These are phyloP conservation scores for Alexandromys fortis DNA, from an alignment of 2,113 vertebrate genomes.

Conservation along the genomic window DNA sequence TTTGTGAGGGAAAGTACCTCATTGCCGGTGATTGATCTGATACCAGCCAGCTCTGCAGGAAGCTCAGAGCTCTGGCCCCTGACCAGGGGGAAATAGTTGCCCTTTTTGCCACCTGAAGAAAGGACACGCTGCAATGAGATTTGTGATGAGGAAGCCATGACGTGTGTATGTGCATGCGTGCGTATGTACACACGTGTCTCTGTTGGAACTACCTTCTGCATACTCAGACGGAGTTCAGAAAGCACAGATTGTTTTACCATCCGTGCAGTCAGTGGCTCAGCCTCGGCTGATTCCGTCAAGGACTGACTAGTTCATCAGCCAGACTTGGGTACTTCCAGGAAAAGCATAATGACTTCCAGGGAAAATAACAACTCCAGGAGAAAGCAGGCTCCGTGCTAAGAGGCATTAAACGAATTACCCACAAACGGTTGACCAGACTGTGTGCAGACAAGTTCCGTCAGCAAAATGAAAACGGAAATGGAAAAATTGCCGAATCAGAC, in stretches of 20 bases:
- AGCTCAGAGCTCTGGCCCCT: conserved; percentile 24
- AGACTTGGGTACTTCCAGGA: conserved; percentile 1
- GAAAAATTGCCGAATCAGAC: conserved; percentile 3
- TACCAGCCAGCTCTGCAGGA: background rate
- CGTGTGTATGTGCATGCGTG: background rate
- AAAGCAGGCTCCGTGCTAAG: background rate
- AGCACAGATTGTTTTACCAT: background rate
- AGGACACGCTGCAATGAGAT: background rate
- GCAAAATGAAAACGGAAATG: conserved; percentile 1
- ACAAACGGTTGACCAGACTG: background rate
- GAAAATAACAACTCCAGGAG: conserved; percentile 40
- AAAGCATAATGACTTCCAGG: conserved; percentile 47
- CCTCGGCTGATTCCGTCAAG: conserved; percentile 14
- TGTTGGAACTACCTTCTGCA: background rate
- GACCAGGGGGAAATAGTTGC: conserved; percentile 27
- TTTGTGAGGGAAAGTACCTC: conserved; percentile 50
- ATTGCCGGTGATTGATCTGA: conserved; percentile 33
- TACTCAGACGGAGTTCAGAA: background rate
- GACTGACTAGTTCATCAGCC: background rate
- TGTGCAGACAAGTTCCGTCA: background rate
- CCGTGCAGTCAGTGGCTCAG: background rate
- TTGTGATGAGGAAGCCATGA: background rate
- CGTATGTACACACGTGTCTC: background rate
- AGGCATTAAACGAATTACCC: conserved; percentile 27
- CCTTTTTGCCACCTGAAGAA: background rate